Percentiles rank a stretch among this genome's conserved stretches.
Conservation (phyloP, 2,113 vertebrate species). For the Phalacrocorax brasilianus region DNA sequence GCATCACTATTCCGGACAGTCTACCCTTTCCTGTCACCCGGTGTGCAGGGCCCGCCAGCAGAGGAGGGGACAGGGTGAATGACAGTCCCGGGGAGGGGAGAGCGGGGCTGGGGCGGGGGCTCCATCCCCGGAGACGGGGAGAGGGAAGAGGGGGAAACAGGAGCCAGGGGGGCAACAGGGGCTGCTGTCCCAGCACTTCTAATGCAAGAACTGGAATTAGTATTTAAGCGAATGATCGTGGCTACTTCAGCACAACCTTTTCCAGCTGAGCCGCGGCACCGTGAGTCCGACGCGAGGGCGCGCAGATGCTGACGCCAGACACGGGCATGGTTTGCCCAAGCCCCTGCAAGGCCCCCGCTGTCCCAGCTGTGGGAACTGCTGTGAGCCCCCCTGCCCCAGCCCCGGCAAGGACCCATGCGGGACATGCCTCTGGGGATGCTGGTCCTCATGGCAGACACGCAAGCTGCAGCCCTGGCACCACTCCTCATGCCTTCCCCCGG, state of each 20-base stretch:
- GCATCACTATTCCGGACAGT: constrained; percentile 72
- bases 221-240: background rate
- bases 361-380: rapidly evolving
- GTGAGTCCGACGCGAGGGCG: background rate
- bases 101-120: background rate
- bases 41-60: constrained; percentile 3
- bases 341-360: rapidly evolving
- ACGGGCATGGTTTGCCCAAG: background rate
- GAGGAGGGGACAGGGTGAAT: constrained; percentile 57
- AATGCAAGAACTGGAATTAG: constrained; percentile 4
- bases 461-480: rapidly evolving
- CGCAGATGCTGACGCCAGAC: background rate
- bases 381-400: background rate
- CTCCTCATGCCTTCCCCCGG: background rate
- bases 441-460: background rate
- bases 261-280: background rate
- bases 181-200: constrained; percentile 54
- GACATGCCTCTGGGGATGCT: background rate
- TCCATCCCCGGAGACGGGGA: background rate
- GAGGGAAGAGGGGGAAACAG: constrained; percentile 19
- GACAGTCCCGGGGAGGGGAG: constrained; percentile 66
- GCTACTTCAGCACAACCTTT: background rate
- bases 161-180: constrained; percentile 42
- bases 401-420: rapidly evolving
- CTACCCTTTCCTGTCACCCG: constrained; percentile 80